phyloP scores from a whole-genome alignment of 1,140 invertebrate genomes.

The Drosophila neocordata region DNA sequence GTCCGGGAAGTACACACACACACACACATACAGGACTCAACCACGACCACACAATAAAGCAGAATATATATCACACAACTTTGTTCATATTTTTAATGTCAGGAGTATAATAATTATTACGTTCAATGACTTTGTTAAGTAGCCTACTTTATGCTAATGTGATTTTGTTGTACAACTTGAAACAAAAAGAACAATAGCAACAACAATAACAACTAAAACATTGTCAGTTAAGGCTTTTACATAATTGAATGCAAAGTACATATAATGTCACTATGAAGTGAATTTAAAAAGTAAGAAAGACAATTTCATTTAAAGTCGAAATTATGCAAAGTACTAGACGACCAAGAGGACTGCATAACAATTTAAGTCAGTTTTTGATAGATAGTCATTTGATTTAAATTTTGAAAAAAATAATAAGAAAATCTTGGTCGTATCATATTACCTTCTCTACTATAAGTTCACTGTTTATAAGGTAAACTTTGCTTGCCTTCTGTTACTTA shows the following conservation, averaged over 20 bases:
- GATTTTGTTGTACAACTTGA: slow-evolving; percentile 56
- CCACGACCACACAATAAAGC: slow-evolving; percentile 53
- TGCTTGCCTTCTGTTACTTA: too few relatives aligned
- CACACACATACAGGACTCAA: slow-evolving; percentile 11
- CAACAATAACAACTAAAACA: slow-evolving; percentile 12
- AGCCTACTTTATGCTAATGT: slow-evolving; percentile 77
- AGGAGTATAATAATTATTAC: slow-evolving; percentile 80
- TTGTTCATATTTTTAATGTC: slow-evolving; percentile 80
- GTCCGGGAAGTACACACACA: slow-evolving; percentile 14
- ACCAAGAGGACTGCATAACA: neutral
- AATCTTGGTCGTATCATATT: too few relatives aligned
- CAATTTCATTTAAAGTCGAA: neutral
- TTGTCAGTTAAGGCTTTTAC: slow-evolving; percentile 58
- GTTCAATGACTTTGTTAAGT: slow-evolving; percentile 80
- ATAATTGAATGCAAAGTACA: slow-evolving; percentile 55
- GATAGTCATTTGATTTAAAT: too few relatives aligned
- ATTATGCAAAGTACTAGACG: neutral
- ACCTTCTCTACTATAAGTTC: too few relatives aligned
- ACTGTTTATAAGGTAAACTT: too few relatives aligned
- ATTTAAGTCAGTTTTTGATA: neutral
- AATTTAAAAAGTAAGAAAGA: neutral
- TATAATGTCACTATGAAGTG: neutral
- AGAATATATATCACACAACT: slow-evolving; percentile 73
- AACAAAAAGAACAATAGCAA: slow-evolving; percentile 6
- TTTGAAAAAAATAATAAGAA: too few relatives aligned